A percentile compares a stretch with the other conserved stretches of the same genome.
phyloP scores from a whole-genome alignment of 1,140 invertebrate species.

The Hesperophylax magnus region DNA sequence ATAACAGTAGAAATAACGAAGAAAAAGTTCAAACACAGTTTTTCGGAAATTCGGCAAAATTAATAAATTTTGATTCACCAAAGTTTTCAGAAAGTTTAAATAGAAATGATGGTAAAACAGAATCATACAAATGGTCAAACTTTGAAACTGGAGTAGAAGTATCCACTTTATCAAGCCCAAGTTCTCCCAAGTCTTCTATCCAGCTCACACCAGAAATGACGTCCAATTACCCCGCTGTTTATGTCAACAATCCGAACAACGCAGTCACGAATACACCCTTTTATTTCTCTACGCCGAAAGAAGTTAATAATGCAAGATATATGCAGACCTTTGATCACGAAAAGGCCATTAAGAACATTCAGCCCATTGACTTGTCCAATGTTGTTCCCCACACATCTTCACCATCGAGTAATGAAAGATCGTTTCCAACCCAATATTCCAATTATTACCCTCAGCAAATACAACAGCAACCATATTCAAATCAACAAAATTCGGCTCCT shows the following conservation, averaged over 20 bases:
- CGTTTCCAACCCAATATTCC: constrained; percentile 34
- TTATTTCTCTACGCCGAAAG: constrained; percentile 48
- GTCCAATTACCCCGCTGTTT: constrained; percentile 56
- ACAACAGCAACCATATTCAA: constrained; percentile 16
- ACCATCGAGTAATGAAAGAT: constrained; percentile 41
- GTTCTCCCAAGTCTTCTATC: constrained; percentile 36
- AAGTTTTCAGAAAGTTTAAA: constrained; percentile 53
- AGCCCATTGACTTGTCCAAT: constrained; percentile 67
- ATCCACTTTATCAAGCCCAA: constrained; percentile 31
- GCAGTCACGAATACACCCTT: constrained; percentile 63
- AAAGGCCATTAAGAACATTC: constrained; percentile 68
- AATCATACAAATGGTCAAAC: constrained; percentile 53
- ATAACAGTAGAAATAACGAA: constrained; percentile 39
- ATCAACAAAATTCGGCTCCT: constrained; percentile 34
- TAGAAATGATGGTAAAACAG: constrained; percentile 57
- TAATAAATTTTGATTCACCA: constrained; percentile 30
- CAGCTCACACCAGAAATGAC: constrained; percentile 15
- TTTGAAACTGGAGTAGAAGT: constrained; percentile 46
- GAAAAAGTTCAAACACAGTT: constrained; percentile 39
- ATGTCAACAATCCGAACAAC: constrained; percentile 61
- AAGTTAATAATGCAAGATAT: constrained; percentile 25
- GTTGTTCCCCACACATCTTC: constrained; percentile 63
- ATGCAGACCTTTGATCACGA: constrained; percentile 65
- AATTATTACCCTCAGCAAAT: constrained; percentile 42
- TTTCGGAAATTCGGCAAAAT: constrained; percentile 31